These are phyloP conservation scores for Anolis sagrei DNA, from an alignment of 2,113 vertebrate species.

Conservation along the genomic window DNA sequence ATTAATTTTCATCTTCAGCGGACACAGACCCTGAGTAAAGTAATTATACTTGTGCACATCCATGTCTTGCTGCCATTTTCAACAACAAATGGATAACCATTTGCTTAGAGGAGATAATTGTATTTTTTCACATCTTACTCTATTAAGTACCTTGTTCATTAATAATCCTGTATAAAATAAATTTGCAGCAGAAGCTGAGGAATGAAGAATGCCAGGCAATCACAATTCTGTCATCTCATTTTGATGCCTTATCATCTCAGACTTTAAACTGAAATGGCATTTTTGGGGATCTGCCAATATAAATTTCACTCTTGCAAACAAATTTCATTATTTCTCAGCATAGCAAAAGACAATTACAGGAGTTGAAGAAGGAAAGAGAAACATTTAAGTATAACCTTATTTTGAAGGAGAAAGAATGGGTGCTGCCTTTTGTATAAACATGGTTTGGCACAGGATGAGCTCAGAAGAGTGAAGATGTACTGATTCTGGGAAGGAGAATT, in stretches of 20 bases:
- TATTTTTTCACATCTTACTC: not conserved
- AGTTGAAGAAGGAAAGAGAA: not conserved
- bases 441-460: not conserved
- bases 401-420: not conserved
- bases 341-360: not conserved
- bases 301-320: not conserved
- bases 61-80: not conserved
- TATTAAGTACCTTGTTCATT: not conserved
- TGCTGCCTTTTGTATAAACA: not conserved
- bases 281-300: constrained; percentile 23
- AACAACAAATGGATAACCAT: not conserved
- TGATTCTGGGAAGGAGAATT: too few relatives aligned
- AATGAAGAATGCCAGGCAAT: not conserved
- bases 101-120: not conserved
- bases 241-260: constrained; percentile 11
- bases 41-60: not conserved
- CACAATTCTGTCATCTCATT: not conserved
- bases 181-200: not conserved
- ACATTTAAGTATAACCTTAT: constrained; percentile 9
- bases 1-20: not conserved
- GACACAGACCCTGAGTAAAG: not conserved
- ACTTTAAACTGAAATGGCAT: constrained; percentile 17
- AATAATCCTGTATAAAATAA: not conserved
- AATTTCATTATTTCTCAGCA: constrained; percentile 5
- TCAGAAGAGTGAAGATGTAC: not conserved